Conservation (phyloP, 2,113 vertebrate species). For the Halcyon malimbica region DNA sequence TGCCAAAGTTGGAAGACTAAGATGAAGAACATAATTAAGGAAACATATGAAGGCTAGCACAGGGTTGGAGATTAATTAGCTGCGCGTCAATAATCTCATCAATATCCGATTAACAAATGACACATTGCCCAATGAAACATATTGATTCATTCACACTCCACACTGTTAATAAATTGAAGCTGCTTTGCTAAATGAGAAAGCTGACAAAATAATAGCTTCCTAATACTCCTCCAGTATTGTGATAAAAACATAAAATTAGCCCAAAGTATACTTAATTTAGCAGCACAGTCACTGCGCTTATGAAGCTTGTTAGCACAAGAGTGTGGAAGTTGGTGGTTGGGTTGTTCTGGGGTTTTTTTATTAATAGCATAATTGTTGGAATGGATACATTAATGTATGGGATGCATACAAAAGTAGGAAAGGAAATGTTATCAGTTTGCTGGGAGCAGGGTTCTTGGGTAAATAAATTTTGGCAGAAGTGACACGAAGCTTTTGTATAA, state of each 20-base stretch:
- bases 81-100: conserved; percentile 98
- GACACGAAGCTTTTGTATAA: neutral
- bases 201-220: conserved; percentile 85
- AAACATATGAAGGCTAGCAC: conserved; percentile 93
- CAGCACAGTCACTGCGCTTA: conserved; percentile 60
- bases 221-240: conserved; percentile 76
- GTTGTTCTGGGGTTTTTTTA: neutral
- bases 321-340: neutral
- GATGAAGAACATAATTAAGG: conserved; percentile 99
- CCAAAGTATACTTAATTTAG: conserved; percentile 77
- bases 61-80: conserved; percentile 97
- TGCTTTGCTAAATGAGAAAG: conserved; percentile 88
- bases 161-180: conserved; percentile 95
- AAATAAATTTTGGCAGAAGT: neutral
- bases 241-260: conserved; percentile 80
- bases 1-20: conserved; percentile 87
- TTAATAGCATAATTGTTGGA: conserved; percentile 18
- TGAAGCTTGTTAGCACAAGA: conserved; percentile 51
- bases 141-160: conserved; percentile 94
- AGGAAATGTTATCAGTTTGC: neutral
- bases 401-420: neutral
- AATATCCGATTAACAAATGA: conserved; percentile 99
- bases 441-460: neutral
- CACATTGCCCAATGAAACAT: conserved; percentile 96
- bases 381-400: neutral